Base-by-base conservation (phyloP, 2,113 vertebrate genomes). In the Austrofundulus limnaeus region DNA sequence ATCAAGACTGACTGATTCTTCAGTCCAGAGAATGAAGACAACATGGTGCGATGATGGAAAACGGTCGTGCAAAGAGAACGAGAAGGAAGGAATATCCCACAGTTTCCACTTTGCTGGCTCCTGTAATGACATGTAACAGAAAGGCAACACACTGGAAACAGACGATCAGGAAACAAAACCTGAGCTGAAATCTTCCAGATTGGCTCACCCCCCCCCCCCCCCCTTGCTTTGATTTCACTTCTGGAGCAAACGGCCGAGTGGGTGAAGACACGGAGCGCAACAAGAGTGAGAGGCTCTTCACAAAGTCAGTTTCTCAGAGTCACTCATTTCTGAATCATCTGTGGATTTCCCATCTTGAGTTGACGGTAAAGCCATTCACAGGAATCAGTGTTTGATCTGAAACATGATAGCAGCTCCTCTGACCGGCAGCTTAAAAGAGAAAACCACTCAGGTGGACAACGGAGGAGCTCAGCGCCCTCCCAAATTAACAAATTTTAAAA, bases 61-160 rank as follows among this genome's bases (percentile, higher is more conserved):
- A 86, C 63, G 49, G 58, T 83, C 74, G 72, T 37, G 70, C 59
- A 59, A 28, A 67, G 47, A 65, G 63, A 79, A 75, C 60, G 58
- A 69, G 61, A 78, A 49, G 73, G 77, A 79, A 82, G 79, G 70
- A 75, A 77, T 28, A 83, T 68, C 80, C 31, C 74, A 73, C 25
- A 77, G 61, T 91, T 92, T 91, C 87, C 88, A 89, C 76, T 87
- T n/a, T 34, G 67, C 66, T 55, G 61, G 51, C 59, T 68, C 56
- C 51, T 81, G 77, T 61, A 82, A 74, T 61, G 69, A 74, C 76
- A 84, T 31, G 67, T 66, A 69, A 21, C 5, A 17, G 5, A 16
- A 42, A 42, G 1, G 3, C 3, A 42, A 46, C 23, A 20, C 41
- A 20, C 43, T 64, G 68, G 78, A 87, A 83, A 85, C 41, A 72